phyloP scores from a whole-genome alignment of 2,113 vertebrate species.

The Rhagologus leucostigma region DNA sequence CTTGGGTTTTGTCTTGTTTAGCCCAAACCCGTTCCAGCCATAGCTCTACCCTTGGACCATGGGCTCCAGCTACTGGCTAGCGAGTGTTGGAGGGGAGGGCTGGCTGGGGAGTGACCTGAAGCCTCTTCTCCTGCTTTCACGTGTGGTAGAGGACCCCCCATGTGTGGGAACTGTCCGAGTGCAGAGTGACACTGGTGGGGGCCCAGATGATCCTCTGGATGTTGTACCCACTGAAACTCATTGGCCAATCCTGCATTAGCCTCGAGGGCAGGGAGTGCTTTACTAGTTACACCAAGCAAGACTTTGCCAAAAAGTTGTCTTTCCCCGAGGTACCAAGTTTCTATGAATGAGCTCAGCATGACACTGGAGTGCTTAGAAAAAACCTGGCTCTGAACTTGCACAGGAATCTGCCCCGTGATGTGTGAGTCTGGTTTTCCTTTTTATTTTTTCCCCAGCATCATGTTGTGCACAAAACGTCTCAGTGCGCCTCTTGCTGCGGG shows the following conservation, averaged over 20 bases:
- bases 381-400: not conserved
- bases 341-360: not conserved
- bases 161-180: fast-evolving
- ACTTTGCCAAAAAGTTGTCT: not conserved
- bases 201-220: not conserved
- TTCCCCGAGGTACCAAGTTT: not conserved
- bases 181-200: fast-evolving
- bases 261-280: not conserved
- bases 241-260: fast-evolving
- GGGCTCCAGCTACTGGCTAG: not conserved
- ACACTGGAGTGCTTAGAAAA: not conserved
- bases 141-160: fast-evolving
- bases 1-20: not conserved
- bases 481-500: not conserved
- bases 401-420: not conserved
- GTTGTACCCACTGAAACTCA: fast-evolving
- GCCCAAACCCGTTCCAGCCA: fast-evolving
- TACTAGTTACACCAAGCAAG: not conserved
- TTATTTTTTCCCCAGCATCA: not conserved
- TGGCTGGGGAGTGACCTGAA: not conserved
- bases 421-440: not conserved
- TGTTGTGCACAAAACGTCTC: not conserved
- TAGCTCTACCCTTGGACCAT: fast-evolving
- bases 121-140: fast-evolving
- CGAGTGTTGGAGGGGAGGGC: not conserved